These are phyloP conservation scores for Brachionus rubens DNA, from an alignment of 1,140 invertebrate genomes.

Conservation along the genomic window DNA sequence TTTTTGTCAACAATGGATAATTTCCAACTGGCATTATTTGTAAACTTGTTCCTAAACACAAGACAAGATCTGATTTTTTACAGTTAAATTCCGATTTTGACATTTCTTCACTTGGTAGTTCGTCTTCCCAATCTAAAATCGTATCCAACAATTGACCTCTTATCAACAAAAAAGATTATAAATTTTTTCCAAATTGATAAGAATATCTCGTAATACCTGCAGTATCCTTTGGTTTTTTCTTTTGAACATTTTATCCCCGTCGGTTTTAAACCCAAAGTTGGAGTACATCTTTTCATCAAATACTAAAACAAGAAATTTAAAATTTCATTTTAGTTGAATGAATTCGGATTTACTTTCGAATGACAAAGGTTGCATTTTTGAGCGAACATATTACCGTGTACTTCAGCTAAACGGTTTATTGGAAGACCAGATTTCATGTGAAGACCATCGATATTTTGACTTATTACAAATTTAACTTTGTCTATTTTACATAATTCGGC, in stretches of 20 bases:
- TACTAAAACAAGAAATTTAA: slow-evolving; percentile 69
- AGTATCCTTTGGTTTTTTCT: slow-evolving; percentile 54
- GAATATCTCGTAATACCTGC: slow-evolving; percentile 46
- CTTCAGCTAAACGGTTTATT: slow-evolving; percentile 76
- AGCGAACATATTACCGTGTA: slow-evolving; percentile 97
- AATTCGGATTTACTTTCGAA: slow-evolving; percentile 65
- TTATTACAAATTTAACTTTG: slow-evolving; percentile 77
- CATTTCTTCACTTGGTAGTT: slow-evolving; percentile 83
- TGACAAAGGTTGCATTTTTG: slow-evolving; percentile 87
- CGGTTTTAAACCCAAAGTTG: slow-evolving; percentile 84
- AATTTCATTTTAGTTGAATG: slow-evolving; percentile 48
- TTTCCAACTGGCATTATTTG: slow-evolving; percentile 96
- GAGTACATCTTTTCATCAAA: slow-evolving; percentile 72
- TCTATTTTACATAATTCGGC: slow-evolving; percentile 71
- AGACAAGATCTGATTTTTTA: slow-evolving; percentile 81
- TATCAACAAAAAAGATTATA: not conserved
- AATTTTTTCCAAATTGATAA: not conserved
- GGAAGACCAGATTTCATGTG: slow-evolving; percentile 83
- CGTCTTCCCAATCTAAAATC: slow-evolving; percentile 96
- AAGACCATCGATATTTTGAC: slow-evolving; percentile 96
- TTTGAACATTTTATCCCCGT: slow-evolving; percentile 73
- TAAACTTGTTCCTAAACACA: slow-evolving; percentile 89
- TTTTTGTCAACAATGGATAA: slow-evolving; percentile 75
- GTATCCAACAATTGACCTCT: slow-evolving; percentile 83
- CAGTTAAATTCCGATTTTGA: slow-evolving; percentile 80